Evolutionary conservation across 1,140 invertebrate genomes (phyloP), one percentile per base, ranked within the genome.

Genomic region (Aethina tumida): DNA sequence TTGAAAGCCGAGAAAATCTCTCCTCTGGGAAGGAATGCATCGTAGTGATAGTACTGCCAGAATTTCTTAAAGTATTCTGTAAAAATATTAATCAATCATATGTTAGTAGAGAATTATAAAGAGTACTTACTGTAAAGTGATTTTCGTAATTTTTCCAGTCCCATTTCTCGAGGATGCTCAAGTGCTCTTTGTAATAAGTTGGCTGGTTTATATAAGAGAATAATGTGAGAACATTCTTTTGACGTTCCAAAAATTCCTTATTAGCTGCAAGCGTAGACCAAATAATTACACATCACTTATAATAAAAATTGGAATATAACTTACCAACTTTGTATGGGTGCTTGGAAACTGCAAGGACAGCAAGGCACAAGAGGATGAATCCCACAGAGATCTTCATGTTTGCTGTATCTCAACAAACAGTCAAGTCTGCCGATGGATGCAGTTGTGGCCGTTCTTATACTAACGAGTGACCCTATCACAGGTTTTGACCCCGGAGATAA

Each of bases 1-100:
- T 79, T 60, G 46, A 71, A 63, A n/a, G 72, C 43, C 10, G 74
- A 74, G 50, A 79, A 84, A 20, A 78, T 64, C 43, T 70, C 68
- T 35, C 71, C 73, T 39, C 65, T 67, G 0, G 74, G 64, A 19
- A 77, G 47, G 27, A 68, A 57, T 10, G 70, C 72, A n/a, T 67
- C 24, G 19, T 74, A 71, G 6, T 28, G 12, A 17, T 71, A 69
- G 35, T 57, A 50, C 24, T 69, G 55, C 3, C 71, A 42, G 62
- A 80, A 79, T 20, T 70, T 58, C 41, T 79, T 71, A 5, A n/a
- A n/a, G n/a, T 75, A 73, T 21, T n/a, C 14, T 6, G 5, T 29
- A 29, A 29, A 29, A 10, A 29, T 29, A 6, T 10, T 29, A 10
- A 29, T 29, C 14, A 10, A 29, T 10, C 14, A 29, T 7, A 5